Evolutionary conservation across 2,888 invertebrate genomes (phyloP), one percentile per base, ranked within the genome.

Genomic region (Drosophila rellima): DNA sequence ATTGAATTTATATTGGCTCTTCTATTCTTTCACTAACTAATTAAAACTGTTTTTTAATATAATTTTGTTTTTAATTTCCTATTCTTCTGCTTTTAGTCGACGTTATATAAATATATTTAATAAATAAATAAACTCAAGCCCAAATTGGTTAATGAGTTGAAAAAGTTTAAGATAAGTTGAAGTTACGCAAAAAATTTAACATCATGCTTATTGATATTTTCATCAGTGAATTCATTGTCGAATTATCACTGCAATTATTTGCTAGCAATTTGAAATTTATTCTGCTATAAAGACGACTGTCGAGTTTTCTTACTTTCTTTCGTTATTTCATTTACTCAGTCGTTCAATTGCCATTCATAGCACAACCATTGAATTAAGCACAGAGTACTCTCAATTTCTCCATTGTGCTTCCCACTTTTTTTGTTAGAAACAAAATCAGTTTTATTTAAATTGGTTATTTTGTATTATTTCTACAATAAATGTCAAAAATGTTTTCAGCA

Each of bases 381-480:
- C 13, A 31, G 2, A 48, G 13, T 33, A 18, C n/a, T 18, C 18
- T 33, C 31, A 8, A 20, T 48, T 48, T 33, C 48, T 8, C 18
- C 2, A 48, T 31, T 23, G 44, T 23, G 8, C 13, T 42, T 11
- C 17, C 17, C 18, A 18, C 10, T 18, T 40, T 18, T 26, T 45
- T 45, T n/a, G 15, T 15, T 15, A 26, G 17, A 15, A 23, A 26
- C 29, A 50, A 45, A 29, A 62, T 66, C 60, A 54, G 67, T 80
- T 64, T 72, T 42, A 84, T 75, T 81, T 59, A 74, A 71, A 80
- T 81, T 78, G 73, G 6, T 20, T n/a, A 42, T 23, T 20, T 42
- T 42, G 13, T 3, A 17, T 74, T 70, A 78, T 70, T 80, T 73
- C 55, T 63, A 18, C 61, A 47, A 71, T 42, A 66, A 63, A 66